Evolutionary conservation across 2,888 invertebrate genomes (phyloP).

Genomic region (Mythimna pallens): DNA sequence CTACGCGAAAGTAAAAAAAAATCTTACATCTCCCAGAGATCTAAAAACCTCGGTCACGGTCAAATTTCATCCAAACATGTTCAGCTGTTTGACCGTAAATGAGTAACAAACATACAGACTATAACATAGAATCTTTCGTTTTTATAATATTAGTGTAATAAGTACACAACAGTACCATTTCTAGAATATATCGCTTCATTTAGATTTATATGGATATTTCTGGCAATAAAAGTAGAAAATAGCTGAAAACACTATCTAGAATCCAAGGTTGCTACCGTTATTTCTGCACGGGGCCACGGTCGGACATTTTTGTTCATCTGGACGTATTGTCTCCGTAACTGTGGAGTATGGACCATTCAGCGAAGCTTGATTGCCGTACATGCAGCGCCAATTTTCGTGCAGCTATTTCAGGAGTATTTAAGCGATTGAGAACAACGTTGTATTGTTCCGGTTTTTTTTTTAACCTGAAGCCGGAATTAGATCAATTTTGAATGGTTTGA

Average conservation of each 20-base stretch:
- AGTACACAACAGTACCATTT: conserved; percentile 7
- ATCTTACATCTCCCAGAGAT: too few relatives aligned
- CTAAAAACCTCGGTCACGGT: too few relatives aligned
- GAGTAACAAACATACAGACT: too few relatives aligned
- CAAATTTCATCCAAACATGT: too few relatives aligned
- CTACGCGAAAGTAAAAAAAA: too few relatives aligned
- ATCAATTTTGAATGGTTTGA: conserved; percentile 24
- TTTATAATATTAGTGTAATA: background rate
- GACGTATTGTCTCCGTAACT: conserved; percentile 52
- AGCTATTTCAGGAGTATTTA: conserved; percentile 38
- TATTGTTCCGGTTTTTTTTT: conserved; percentile 50
- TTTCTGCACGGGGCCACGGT: conserved; percentile 40
- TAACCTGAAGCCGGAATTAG: conserved; percentile 27
- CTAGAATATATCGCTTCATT: conserved; percentile 26
- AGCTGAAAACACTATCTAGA: conserved; percentile 30
- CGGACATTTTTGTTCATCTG: conserved; percentile 47
- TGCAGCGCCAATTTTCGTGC: conserved; percentile 24
- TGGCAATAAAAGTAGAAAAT: conserved; percentile 39
- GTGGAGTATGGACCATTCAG: conserved; percentile 28
- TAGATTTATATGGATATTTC: conserved; percentile 31
- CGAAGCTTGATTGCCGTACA: conserved; percentile 41
- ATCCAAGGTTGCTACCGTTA: conserved; percentile 43
- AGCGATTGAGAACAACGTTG: conserved; percentile 26
- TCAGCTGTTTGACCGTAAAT: too few relatives aligned
- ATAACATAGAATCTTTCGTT: too few relatives aligned